Base-by-base conservation (phyloP, 2,888 invertebrate species). In the Philereme vetulata region DNA sequence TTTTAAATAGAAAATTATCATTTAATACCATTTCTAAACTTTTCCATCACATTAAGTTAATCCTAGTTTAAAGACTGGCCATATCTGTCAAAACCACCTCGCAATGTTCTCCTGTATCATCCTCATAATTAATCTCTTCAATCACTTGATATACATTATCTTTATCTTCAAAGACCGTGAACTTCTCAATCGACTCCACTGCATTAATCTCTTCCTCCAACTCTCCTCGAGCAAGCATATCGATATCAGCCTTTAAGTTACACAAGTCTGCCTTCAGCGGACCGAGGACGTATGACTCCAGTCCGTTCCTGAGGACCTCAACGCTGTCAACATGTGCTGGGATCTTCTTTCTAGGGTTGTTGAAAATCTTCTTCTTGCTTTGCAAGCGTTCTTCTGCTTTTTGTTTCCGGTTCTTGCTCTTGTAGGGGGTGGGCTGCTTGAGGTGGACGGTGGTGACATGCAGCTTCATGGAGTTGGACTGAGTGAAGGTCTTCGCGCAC, bases 401-500 rank as follows among this genome's bases (percentile, higher is more conserved):
- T 7, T 54, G 32, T 5, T 51, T 51, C 1, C 70, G n/a, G 10
- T 35, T 51, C 49, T 53, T 63, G 4, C 67, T 65, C 4, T 75
- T 74, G 68, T 89, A 88, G 0, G 88, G 88, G 0, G 87, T 81
- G 0, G 90, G 88, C 66, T 86, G 60, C 40, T 87, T 88, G 0
- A 88, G 66, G 11, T 83, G 82, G 0, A 90, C 89, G 0, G 88
- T 88, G 9, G 77, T 77, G 0, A 89, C 81, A 54, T 90, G 90
- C 0, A 85, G 69, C 55, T 90, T 90, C 84, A 88, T 84, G 0
- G 87, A 86, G 67, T 90, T 91, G 1, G 89, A 89, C 44, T 90
- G 90, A 0, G 89, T 81, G 69, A 90, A 90, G 0, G 78, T 56
- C 42, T 88, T 88, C 0, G 76, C 77, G 49, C 90, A 90, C 51